Evolutionary conservation across 2,113 vertebrate species (phyloP), one percentile per base, ranked within the genome.

Genomic region (Ophthalmolycus amberensis): DNA sequence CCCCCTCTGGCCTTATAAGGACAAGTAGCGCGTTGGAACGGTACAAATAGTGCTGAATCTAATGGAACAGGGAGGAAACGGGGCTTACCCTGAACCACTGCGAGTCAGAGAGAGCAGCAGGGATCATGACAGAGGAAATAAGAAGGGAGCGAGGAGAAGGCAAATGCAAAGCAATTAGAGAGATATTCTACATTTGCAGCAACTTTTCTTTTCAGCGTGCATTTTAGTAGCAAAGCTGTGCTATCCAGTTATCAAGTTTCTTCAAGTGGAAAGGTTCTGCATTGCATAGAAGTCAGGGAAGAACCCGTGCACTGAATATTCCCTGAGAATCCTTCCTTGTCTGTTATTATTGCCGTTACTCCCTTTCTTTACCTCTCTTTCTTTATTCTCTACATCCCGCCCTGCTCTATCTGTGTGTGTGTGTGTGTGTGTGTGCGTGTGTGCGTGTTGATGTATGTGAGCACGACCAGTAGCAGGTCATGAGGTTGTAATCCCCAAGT

Each of bases 11-110:
- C 92, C 90, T 85, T 91, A 91, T 90, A 90, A 84, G 90, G 91
- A 77, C 25, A 81, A 68, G 86, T 3, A 3, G 80, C 18, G 52
- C 6, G 3, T 9, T 80, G 79, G 76, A 84, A 84, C 37, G 0
- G 68, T 66, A 27, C 71, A 87, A 90, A 90, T 85, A 34, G 71
- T 90, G 87, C 85, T 90, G 85, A 92, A 82, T 87, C 84, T 59
- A 79, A 89, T 75, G 89, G 81, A 90, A 91, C 85, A 48, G 79
- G 86, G 64, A 77, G 86, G 78, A 88, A 83, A 80, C 50, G 59
- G 58, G 75, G 76, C 68, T 89, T 37, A 71, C 66, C 32, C 73
- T 71, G 80, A 84, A 82, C 82, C 77, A 79, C 75, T 88, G 85
- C 0, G 15, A 52, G 65, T 46, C 14, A 0, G 46, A 79, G 46